Conservation (phyloP, 1,140 invertebrate genomes). For the Heliothis subflexa region DNA sequence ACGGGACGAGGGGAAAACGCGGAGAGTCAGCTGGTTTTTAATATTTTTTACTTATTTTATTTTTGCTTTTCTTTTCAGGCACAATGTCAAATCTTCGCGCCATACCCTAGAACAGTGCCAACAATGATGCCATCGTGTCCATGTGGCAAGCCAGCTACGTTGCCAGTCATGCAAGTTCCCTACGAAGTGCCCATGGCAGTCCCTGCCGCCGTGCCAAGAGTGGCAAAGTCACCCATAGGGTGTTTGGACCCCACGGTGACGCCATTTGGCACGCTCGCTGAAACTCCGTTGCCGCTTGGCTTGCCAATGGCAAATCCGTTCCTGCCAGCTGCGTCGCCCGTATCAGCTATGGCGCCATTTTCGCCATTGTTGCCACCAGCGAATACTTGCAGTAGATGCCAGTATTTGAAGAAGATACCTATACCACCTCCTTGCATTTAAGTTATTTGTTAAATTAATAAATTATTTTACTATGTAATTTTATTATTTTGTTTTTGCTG, state of each 20-base stretch:
- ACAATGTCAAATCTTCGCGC: slow-evolving; percentile 30
- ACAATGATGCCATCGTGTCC: background rate
- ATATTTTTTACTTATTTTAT: background rate
- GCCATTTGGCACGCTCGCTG: background rate
- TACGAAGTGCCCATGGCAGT: background rate
- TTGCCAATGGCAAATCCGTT: slow-evolving; percentile 57
- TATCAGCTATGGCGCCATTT: slow-evolving; percentile 63
- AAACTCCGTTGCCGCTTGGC: background rate
- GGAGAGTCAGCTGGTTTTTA: too few relatives aligned
- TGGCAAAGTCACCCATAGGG: background rate
- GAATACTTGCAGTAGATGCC: slow-evolving; percentile 52
- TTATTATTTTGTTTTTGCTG: background rate
- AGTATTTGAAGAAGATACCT: slow-evolving; percentile 67
- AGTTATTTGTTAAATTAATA: slow-evolving; percentile 25
- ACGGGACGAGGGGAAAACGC: too few relatives aligned
- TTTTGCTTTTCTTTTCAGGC: slow-evolving; percentile 3
- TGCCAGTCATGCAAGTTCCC: background rate
- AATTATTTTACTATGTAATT: slow-evolving; percentile 26
- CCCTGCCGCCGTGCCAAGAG: background rate
- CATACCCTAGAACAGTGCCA: background rate
- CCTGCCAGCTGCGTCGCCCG: slow-evolving; percentile 68
- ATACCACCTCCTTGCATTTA: slow-evolving; percentile 69
- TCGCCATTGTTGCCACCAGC: slow-evolving; percentile 60
- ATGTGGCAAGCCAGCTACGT: background rate
- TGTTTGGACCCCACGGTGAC: background rate